phyloP scores from a whole-genome alignment of 2,888 invertebrate species.

The Ophioninae sp. region DNA sequence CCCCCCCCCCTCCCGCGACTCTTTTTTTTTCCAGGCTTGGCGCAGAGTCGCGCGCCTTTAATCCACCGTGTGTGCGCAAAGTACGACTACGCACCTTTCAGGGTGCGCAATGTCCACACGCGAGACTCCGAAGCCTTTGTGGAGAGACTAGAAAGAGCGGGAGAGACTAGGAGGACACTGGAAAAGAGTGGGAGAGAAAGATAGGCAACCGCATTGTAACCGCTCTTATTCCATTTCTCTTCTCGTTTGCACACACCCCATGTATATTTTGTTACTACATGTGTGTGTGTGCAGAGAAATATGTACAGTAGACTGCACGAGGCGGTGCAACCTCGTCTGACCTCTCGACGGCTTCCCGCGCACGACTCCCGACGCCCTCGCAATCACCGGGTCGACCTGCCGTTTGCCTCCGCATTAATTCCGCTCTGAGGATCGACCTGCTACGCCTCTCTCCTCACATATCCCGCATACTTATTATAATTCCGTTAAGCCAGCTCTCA shows the following conservation, averaged over 20 bases:
- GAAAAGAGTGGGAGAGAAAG: conserved; percentile 11
- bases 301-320: conserved; percentile 48
- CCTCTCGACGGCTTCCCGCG: conserved; percentile 67
- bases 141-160: conserved; percentile 19
- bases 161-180: too few species aligned
- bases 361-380: conserved; percentile 65
- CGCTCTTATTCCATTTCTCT: conserved; percentile 24
- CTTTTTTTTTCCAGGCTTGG: conserved; percentile 16
- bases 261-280: conserved; percentile 43
- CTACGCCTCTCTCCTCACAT: conserved; percentile 48
- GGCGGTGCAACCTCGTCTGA: conserved; percentile 74
- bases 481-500: conserved; percentile 31
- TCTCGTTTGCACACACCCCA: conserved; percentile 72
- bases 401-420: conserved; percentile 65
- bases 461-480: conserved; percentile 45
- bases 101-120: conserved; percentile 11
- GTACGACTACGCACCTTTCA: conserved; percentile 18
- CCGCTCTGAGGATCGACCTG: conserved; percentile 62
- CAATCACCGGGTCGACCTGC: conserved; percentile 64
- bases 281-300: conserved; percentile 17
- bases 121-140: conserved; percentile 30
- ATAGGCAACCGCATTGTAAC: conserved; percentile 15
- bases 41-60: conserved; percentile 52
- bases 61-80: conserved; percentile 34
- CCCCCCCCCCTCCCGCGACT: conserved; percentile 47